Evolutionary conservation across 2,113 vertebrate genomes (phyloP), one percentile per base, ranked within the genome.

Genomic region (Dasyprocta punctata): DNA sequence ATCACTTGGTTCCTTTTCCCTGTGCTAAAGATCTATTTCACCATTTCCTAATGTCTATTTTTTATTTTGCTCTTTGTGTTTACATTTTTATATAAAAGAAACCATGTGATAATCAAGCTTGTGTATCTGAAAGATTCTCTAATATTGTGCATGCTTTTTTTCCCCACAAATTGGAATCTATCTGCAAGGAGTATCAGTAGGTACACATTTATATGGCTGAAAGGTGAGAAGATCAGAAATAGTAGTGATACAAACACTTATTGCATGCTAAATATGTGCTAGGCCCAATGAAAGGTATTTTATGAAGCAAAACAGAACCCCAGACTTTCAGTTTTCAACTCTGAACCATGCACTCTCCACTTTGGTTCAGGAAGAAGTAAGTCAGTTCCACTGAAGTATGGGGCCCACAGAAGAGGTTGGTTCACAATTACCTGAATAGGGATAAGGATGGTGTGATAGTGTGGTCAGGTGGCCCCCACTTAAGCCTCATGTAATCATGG

Each of bases 301-400:
- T 67, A 20, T 54, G 69, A 89, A 77, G 54, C 80, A 41, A 54
- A 52, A 69, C 4, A 75, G n/a, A 67, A 82, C 22, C 30, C 58
- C 7, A 93, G 44, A 93, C 44, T 10, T 89, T 93, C 60, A 44
- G 47, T 94, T 95, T 89, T n/a, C 22, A 89, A 26, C 41, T 69
- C 63, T 63, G 17, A 36, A 92, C 1, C 17, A 44, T 52, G 8
- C 49, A 6, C 2, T 1, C 38, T 90, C 69, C 69, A 69, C 73
- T 94, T 24, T 93, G 58, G 38, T 33, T 86, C 38, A 3, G n/a
- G n/a, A 17, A n/a, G 20, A 60, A 89, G 4, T 61, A 60, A 89
- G 4, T 61, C 41, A 75, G 30, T 85, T 85, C 56, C 28, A 52
- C 58, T 82, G 13, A 92, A 38, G n/a, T 56, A 41, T 44, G 52